Evolutionary conservation across 1,140 invertebrate species (phyloP), one percentile per base, ranked within the genome.

Genomic region (Macrobrachium rosenbergii): DNA sequence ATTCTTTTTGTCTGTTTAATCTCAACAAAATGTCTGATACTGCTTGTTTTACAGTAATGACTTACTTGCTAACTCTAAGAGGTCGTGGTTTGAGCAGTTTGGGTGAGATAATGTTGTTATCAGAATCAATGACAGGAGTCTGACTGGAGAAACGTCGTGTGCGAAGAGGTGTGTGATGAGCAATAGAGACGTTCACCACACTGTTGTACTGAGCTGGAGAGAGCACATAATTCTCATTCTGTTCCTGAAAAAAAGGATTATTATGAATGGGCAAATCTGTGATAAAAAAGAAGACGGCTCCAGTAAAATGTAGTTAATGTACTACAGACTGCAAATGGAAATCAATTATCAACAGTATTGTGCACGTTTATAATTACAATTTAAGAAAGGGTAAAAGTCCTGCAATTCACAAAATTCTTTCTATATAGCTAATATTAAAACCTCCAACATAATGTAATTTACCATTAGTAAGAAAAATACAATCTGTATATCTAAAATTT

Each of bases 181-280:
- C 23, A 16, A 73, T 43, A 11, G 82, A 76, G 59, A 80, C 69
- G 64, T 88, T 88, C 77, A 88, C 81, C 76, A 80, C 87, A 84
- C 82, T 81, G 78, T 89, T 89, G 83, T 84, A 89, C 83, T 84
- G 82, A n/a, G 88, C 83, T 23, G 88, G 83, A 14, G 88, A 89
- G 62, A 86, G 37, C 83, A 83, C 23, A 28, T 84, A 28, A 75
- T 89, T 89, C 58, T 89, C 88, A 82, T 89, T 89, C 72, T 89
- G 88, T 76, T 85, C 88, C 83, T 89, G 82, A 28, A 79, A 67
- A 69, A 16, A 67, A 64, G 62, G 2, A 11, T 52, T 23, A 62
- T 12, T 37, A 52, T 23, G 6, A 76, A 76, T 8, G 17, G 23
- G 17, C 23, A 77, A 77, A 5, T 43, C 17, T 77, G 43, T 12